Percentiles rank a stretch among this genome's conserved stretches.
Conservation (phyloP, 2,113 vertebrate genomes). For the Cromileptes altivelis region DNA sequence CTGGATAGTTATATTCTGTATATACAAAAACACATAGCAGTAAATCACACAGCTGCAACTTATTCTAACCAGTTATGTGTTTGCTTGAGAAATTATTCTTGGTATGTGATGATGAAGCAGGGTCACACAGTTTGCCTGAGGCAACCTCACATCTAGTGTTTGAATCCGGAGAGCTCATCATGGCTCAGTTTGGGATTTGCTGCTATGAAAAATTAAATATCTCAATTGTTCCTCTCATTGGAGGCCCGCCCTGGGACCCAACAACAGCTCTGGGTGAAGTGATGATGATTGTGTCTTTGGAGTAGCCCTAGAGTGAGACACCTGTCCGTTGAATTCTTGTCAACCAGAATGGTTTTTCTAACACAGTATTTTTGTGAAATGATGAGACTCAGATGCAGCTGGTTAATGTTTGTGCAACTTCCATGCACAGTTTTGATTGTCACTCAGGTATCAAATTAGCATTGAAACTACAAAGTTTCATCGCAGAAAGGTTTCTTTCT, state of each 20-base stretch:
- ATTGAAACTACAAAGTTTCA: constrained; percentile 12
- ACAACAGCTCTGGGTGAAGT: background rate
- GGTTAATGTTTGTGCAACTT: background rate
- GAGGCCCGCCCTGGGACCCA: background rate
- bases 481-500: background rate
- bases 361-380: background rate
- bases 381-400: background rate
- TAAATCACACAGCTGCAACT: background rate
- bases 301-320: background rate
- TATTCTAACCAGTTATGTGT: background rate
- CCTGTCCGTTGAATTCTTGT: background rate
- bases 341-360: background rate
- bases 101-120: constrained; percentile 12
- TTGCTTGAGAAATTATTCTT: background rate
- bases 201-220: constrained; percentile 17
- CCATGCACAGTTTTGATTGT: background rate
- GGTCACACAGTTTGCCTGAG: constrained; percentile 2
- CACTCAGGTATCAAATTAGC: background rate
- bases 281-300: background rate
- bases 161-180: constrained; percentile 16
- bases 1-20: background rate
- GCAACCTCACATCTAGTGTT: constrained; percentile 4
- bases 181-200: constrained; percentile 23
- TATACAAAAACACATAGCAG: background rate
- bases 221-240: background rate